phyloP scores from a whole-genome alignment of 2,797 vertebrate genomes.

The Acrossocheilus wenchowensis region DNA sequence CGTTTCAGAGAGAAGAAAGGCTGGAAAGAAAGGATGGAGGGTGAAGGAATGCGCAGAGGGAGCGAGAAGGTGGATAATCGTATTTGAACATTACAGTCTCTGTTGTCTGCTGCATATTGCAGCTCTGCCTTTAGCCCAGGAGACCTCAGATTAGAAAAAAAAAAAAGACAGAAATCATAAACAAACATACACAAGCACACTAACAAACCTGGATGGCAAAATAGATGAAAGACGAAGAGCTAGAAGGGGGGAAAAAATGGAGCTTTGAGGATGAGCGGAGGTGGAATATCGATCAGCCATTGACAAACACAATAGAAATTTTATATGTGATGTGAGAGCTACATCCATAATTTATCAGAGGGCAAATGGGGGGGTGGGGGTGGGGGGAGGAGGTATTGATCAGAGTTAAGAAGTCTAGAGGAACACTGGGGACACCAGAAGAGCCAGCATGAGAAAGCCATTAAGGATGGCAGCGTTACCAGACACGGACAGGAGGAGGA shows the following conservation, averaged over 20 bases:
- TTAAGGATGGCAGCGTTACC: constrained; percentile 91
- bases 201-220: constrained; percentile 39
- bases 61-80: constrained; percentile 65
- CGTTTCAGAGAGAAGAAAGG: constrained; percentile 62
- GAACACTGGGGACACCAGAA: constrained; percentile 73
- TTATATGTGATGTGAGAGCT: constrained; percentile 87
- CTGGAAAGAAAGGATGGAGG: constrained; percentile 38
- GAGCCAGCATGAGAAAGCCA: constrained; percentile 86
- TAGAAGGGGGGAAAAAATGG: constrained; percentile 66
- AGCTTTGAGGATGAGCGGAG: constrained; percentile 84
- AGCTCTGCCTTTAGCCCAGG: constrained; percentile 59
- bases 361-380: constrained; percentile 85
- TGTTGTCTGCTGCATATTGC: constrained; percentile 66
- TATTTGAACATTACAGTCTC: constrained; percentile 72
- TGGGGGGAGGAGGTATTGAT: constrained; percentile 89
- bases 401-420: constrained; percentile 84
- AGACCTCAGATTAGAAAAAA: constrained; percentile 64
- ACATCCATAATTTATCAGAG: constrained; percentile 93
- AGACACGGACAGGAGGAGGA: constrained; percentile 79
- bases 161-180: constrained; percentile 69
- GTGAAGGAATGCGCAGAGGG: constrained; percentile 47
- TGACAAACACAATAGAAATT: constrained; percentile 95
- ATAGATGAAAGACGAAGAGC: constrained; percentile 58
- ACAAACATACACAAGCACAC: constrained; percentile 70
- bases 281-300: constrained; percentile 91